Conservation (phyloP, 2,797 vertebrate genomes). For the Sebastes iracundus region DNA sequence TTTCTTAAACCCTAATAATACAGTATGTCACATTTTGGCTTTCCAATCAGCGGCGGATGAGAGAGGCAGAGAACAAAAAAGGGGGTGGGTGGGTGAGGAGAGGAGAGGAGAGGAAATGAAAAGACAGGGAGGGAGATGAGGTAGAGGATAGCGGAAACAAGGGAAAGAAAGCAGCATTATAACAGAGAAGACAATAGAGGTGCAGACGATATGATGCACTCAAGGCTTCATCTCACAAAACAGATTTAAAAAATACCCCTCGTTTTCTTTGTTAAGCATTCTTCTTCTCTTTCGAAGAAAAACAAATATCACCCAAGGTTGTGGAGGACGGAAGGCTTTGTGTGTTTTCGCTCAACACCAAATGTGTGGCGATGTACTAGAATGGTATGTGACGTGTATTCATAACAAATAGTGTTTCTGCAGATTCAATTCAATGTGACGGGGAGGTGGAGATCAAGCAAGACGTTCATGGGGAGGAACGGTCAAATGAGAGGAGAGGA, state of each 20-base stretch:
- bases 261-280: too few relatives aligned
- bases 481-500: background rate
- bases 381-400: conserved; percentile 49
- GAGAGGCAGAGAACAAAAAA: background rate
- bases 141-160: conserved; percentile 17
- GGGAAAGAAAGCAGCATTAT: background rate
- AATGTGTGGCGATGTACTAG: conserved; percentile 10
- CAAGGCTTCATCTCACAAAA: background rate
- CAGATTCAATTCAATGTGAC: conserved; percentile 22
- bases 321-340: background rate
- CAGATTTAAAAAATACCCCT: background rate
- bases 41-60: conserved; percentile 32
- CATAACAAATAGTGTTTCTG: conserved; percentile 45
- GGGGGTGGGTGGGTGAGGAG: background rate
- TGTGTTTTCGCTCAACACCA: background rate
- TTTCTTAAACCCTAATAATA: conserved; percentile 28
- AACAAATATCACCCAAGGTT: background rate
- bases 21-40: conserved; percentile 17
- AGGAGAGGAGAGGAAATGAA: conserved; percentile 68
- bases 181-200: conserved; percentile 11
- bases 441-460: background rate
- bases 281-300: background rate
- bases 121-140: conserved; percentile 43
- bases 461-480: background rate
- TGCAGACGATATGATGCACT: background rate